These are phyloP conservation scores for Stegastes partitus DNA, from an alignment of 2,113 vertebrate species.

Conservation along the genomic window DNA sequence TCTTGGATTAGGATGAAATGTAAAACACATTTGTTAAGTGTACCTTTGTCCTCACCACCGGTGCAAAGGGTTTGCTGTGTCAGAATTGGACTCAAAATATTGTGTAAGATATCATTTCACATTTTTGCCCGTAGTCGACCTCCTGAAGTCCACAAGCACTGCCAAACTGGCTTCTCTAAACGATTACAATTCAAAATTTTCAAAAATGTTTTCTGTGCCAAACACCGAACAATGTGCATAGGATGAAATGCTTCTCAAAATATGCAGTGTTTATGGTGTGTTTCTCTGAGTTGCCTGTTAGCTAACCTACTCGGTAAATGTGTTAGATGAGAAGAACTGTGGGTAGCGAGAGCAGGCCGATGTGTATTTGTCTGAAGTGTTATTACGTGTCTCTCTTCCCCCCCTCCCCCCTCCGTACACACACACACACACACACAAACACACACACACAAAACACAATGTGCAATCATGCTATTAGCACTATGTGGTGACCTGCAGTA, in stretches of 20 bases:
- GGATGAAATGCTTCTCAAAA: constrained; percentile 63
- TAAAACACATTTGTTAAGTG: constrained; percentile 67
- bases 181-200: constrained; percentile 35
- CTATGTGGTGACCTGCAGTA: constrained; percentile 68
- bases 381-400: constrained; percentile 58
- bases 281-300: constrained; percentile 63
- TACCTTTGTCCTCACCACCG: constrained; percentile 62
- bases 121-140: constrained; percentile 54
- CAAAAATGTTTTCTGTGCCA: constrained; percentile 65
- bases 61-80: constrained; percentile 52
- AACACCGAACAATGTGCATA: constrained; percentile 66
- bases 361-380: constrained; percentile 70
- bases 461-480: constrained; percentile 74
- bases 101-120: constrained; percentile 52
- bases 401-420: background rate
- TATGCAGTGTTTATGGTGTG: constrained; percentile 71
- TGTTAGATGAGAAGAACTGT: constrained; percentile 70
- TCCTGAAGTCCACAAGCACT: constrained; percentile 69
- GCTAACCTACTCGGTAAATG: constrained; percentile 51
- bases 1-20: constrained; percentile 68
- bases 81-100: constrained; percentile 61
- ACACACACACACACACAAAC: constrained; percentile 13
- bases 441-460: constrained; percentile 46
- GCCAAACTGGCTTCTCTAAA: constrained; percentile 68
- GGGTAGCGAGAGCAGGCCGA: constrained; percentile 61